Percentiles rank a stretch among this genome's conserved stretches.
Conservation (phyloP, 2,888 invertebrate genomes). For the Ichneumoninae sp. region DNA sequence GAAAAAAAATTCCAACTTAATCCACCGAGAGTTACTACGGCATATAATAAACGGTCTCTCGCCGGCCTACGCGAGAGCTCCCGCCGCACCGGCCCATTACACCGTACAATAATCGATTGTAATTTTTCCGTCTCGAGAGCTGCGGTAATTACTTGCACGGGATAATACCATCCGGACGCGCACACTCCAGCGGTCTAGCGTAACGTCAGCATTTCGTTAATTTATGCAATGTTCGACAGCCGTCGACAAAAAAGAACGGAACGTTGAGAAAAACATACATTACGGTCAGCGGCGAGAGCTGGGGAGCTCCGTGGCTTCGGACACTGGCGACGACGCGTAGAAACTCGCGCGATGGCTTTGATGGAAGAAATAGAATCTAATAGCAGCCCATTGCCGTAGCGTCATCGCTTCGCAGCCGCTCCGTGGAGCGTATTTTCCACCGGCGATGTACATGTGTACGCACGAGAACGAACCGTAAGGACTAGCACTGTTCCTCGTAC, state of each 20-base stretch:
- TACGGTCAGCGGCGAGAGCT: constrained; percentile 18
- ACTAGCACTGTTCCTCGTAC: constrained; percentile 18
- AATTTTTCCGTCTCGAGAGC: constrained; percentile 47
- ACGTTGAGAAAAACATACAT: constrained; percentile 27
- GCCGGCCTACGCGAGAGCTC: neutral
- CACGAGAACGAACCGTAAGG: constrained; percentile 4
- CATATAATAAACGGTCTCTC: neutral
- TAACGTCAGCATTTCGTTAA: neutral
- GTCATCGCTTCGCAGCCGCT: constrained; percentile 34
- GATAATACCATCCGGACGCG: neutral
- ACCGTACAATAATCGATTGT: constrained; percentile 56
- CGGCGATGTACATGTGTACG: neutral
- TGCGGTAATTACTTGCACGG: constrained; percentile 32
- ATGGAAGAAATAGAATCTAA: constrained; percentile 61
- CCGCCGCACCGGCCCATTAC: constrained; percentile 28
- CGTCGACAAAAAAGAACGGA: constrained; percentile 9
- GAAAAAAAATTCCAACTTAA: neutral
- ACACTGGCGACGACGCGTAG: constrained; percentile 24
- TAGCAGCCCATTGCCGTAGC: constrained; percentile 58
- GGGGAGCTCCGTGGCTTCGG: neutral
- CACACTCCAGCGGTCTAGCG: neutral
- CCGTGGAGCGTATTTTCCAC: neutral
- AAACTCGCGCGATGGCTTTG: constrained; percentile 28
- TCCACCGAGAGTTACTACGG: neutral
- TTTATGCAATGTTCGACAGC: constrained; percentile 1